Base-by-base conservation (phyloP, 1,140 invertebrate genomes). In the Lepidotrigona ventralis region DNA sequence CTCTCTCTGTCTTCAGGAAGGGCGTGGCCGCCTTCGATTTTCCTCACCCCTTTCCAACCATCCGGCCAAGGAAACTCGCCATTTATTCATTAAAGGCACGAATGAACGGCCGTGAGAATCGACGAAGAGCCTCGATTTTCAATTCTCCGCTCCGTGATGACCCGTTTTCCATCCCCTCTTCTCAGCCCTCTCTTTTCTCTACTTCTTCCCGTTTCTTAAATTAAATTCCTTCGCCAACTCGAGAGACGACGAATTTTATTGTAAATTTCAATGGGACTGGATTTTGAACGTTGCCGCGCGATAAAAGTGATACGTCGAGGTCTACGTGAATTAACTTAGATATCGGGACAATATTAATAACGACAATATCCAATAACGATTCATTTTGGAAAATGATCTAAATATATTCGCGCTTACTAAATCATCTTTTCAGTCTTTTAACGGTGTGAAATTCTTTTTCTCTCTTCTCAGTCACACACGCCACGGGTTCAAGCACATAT, bases 21-120 rank as follows among this genome's bases (percentile, higher is more conserved):
- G 83, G 83, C 79, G 83, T 85, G 83, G 83, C 79, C 76, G 79
- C 58, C 79, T 85, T 81, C 83, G 79, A 85, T 85, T 75, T 82
- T 81, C 39, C 39, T 46, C 71, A 81, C 71, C 79, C 70, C 79
- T 85, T 81, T 71, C 72, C 79, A 85, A 66, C 74, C 29, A 81
- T 84, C 64, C 54, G 46, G 66, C 39, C 66, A 75, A 76, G 79
- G 79, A 81, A 75, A 79, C 79, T 76, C 79, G 79, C 83, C 71
- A 63, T 66, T 79, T 83, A 79, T 79, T 83, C 77, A 83, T 83
- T 83, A 83, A 83, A 79, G 69, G 51, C 58, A 83, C 82, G 76
- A 64, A 83, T 76, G 76, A 64, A 79, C 81, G 75, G 39, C 46
- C 75, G 56, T 60, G 81, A 78, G 81, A 71, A 83, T 83, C 81